Percentiles rank a stretch among this genome's conserved stretches.
Evolutionary conservation across 2,797 vertebrate species (phyloP).

Genomic region (Spizella passerina): DNA sequence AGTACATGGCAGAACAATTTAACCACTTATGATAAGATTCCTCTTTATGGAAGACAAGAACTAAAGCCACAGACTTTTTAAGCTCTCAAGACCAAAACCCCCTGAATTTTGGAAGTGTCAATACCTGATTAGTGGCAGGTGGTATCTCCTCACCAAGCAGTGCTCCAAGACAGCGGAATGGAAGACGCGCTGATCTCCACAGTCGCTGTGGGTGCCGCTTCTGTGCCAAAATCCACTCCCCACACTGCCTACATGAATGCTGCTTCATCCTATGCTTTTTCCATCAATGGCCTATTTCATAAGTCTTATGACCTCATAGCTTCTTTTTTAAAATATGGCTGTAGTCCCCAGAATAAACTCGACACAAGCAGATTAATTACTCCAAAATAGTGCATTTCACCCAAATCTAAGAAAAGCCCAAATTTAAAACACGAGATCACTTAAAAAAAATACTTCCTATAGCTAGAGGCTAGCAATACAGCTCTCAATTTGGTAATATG

Average conservation of each 20-base stretch:
- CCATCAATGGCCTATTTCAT: slow-evolving; percentile 48
- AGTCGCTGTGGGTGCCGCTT: not conserved
- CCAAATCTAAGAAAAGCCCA: not conserved
- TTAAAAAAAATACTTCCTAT: not conserved
- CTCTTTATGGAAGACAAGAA: not conserved
- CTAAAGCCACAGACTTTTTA: not conserved
- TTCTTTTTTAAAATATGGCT: slow-evolving; percentile 3
- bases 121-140: not conserved
- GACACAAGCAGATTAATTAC: not conserved
- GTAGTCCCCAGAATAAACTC: not conserved
- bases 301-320: slow-evolving; percentile 2
- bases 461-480: not conserved
- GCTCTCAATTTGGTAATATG: not conserved
- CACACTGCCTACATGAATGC: slow-evolving; percentile 19
- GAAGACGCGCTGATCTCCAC: not conserved
- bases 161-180: not conserved
- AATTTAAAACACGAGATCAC: not conserved
- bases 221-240: slow-evolving; percentile 9
- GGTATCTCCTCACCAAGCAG: not conserved
- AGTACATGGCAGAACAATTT: not conserved
- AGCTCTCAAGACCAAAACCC: not conserved
- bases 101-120: not conserved
- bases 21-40: not conserved
- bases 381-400: not conserved
- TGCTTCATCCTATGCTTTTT: slow-evolving; percentile 4